Base-by-base conservation (phyloP, 2,797 vertebrate genomes). In the Okamejei kenojei region DNA sequence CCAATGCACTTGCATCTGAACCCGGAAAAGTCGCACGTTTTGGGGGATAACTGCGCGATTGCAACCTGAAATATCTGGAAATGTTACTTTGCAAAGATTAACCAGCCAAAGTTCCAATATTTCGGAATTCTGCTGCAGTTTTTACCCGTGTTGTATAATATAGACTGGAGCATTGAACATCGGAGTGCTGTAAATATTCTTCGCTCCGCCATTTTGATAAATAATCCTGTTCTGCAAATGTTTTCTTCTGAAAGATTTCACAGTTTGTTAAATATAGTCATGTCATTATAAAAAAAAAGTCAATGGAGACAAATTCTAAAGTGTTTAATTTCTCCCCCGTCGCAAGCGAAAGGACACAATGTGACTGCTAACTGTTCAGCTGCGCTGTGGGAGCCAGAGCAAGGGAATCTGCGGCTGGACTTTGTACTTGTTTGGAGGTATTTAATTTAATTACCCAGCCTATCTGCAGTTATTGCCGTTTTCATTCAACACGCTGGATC, bases 151-250 rank as follows among this genome's bases (percentile, higher is more conserved):
- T 61, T 29, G 58, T 29, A 7, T 68, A 73, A 32, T 68, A 17
- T 68, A 17, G n/a, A 86, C 65, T 35, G 35, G 63, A 32, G 61
- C 82, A 86, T 29, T 86, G 58, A 86, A 86, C n/a, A 88, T 88
- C 8, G 84, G 9, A 65, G 84, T 32, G 84, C 29, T 86, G 61
- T 86, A 86, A 86, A 86, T 86, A 86, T 86, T 29, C 71, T 73
- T 73, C 38, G 90, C 90, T 73, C 90, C 90, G 90, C 90, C 90
- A 91, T 91, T 91, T 91, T 91, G 90, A 91, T 71, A 73, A 71
- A 91, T 91, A 91, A 74, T 29, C 71, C 90, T 91, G 35, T 91
- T 74, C 90, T 74, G 90, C 35, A 73, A 91, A 91, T 45, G 68
- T 45, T 73, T 91, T 91, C 63, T 88, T 88, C 45, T 68, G 13